A percentile compares a stretch with the other conserved stretches of the same genome.
Conservation (phyloP, 2,113 vertebrate genomes). For the human region GRCh38 chr14:45148501-45149000, state of each 20-base stretch:
- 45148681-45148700: neutral
- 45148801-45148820: neutral
- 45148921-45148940: slow-evolving; percentile 94
- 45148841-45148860: slow-evolving; percentile 97
- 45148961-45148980: slow-evolving; percentile 87
- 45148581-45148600: slow-evolving; percentile 20
- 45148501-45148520: neutral
- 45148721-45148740: neutral
- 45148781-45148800: neutral
- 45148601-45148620: neutral
- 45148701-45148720: neutral
- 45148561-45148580: neutral
- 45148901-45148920: slow-evolving; percentile 92
- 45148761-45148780: slow-evolving; percentile 36
- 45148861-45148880: slow-evolving; percentile 95
- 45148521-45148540: neutral
- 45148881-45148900: slow-evolving; percentile 93
- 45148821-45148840: slow-evolving; percentile 84
- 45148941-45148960: slow-evolving; percentile 92
- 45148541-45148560: neutral
- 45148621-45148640: neutral
- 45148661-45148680: neutral
- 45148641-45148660: neutral
- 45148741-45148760: neutral
- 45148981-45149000: slow-evolving; percentile 90